Evolutionary conservation across 2,113 vertebrate genomes (phyloP).

Genomic region (Gallinago paraguaiae): DNA sequence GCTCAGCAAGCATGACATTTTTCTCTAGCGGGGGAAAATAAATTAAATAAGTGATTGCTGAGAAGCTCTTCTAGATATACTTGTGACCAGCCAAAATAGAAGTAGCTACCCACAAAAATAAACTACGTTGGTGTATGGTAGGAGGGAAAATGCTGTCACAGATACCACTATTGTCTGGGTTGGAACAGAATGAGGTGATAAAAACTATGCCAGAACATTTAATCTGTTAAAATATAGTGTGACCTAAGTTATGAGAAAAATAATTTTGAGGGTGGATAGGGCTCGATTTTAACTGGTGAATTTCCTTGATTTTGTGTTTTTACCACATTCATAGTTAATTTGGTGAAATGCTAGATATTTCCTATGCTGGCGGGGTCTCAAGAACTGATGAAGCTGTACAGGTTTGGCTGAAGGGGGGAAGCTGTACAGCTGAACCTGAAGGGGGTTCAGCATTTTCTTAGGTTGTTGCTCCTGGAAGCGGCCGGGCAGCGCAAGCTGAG

Average conservation of each 20-base stretch:
- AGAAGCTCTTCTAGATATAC: neutral
- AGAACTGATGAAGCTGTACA: neutral
- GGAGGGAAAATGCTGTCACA: neutral
- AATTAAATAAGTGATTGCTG: neutral
- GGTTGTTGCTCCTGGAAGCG: neutral
- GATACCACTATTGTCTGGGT: neutral
- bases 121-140: fast-evolving
- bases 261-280: too few species aligned
- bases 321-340: neutral
- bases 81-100: neutral
- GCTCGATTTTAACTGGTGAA: neutral
- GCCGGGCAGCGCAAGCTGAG: neutral
- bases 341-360: neutral
- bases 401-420: neutral
- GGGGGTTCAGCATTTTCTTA: neutral
- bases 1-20: neutral
- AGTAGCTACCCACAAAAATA: neutral
- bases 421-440: neutral
- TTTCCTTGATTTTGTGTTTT: neutral
- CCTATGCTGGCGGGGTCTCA: neutral
- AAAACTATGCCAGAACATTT: neutral
- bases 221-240: neutral
- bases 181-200: neutral
- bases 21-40: neutral
- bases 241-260: neutral